phyloP scores from a whole-genome alignment of 2,797 vertebrate species.

The Diplodus puntazzo region DNA sequence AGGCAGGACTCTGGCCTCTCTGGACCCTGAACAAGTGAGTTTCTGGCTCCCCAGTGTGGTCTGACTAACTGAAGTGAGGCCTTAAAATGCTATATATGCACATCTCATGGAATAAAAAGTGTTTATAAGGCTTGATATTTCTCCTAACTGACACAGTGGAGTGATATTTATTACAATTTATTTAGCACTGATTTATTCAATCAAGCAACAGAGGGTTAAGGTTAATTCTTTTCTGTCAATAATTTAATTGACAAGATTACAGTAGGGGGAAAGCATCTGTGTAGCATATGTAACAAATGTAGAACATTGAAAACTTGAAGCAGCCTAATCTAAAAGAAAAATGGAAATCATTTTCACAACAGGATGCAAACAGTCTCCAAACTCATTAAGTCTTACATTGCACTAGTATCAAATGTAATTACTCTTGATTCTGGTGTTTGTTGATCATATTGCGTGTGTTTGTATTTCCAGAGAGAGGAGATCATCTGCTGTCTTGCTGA shows the following conservation, averaged over 20 bases:
- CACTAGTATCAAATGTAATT: background rate
- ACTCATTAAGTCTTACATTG: background rate
- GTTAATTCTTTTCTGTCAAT: background rate
- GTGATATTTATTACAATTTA: background rate
- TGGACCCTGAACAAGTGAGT: constrained; percentile 92
- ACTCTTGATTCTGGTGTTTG: background rate
- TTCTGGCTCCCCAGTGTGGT: background rate
- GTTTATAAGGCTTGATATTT: background rate
- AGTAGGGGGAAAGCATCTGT: background rate
- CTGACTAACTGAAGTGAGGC: background rate
- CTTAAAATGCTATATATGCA: background rate
- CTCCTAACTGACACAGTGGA: background rate
- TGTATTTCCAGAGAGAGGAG: constrained; percentile 89
- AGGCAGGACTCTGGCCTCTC: constrained; percentile 90
- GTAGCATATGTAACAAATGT: background rate
- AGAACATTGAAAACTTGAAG: background rate
- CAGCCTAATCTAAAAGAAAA: background rate
- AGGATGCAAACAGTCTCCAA: background rate
- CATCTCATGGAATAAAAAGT: background rate
- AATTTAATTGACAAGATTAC: background rate
- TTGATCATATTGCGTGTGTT: background rate
- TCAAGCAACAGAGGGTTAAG: background rate
- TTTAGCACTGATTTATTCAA: background rate
- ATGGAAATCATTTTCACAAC: background rate
- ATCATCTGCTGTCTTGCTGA: constrained; percentile 94